Percentiles rank a stretch among this genome's conserved stretches.
These are phyloP conservation scores for Rostratula benghalensis DNA, from an alignment of 2,113 vertebrate species.

Conservation along the genomic window DNA sequence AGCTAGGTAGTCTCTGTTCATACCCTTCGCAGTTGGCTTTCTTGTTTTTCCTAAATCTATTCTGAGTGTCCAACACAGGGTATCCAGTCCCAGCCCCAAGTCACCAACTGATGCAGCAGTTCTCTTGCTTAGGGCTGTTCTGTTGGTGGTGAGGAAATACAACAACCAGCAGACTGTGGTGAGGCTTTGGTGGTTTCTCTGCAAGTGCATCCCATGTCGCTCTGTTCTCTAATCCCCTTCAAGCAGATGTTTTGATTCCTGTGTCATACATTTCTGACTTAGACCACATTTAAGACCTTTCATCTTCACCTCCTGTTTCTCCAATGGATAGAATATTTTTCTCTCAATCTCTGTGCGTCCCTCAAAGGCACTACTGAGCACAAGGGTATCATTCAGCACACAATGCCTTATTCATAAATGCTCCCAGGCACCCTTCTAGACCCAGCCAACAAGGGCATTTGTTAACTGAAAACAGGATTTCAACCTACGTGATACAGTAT, in stretches of 20 bases:
- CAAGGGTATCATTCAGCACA: not conserved
- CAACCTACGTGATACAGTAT: not conserved
- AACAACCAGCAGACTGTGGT: not conserved
- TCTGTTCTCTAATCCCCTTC: not conserved
- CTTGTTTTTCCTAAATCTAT: not conserved
- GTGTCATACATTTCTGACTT: not conserved
- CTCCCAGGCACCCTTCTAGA: not conserved
- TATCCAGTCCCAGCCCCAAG: not conserved
- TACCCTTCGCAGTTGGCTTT: not conserved
- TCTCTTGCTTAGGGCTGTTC: not conserved
- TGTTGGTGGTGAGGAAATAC: not conserved
- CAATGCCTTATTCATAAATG: not conserved
- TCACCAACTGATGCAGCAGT: rapidly evolving
- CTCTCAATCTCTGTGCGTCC: rapidly evolving
- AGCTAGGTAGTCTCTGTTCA: not conserved
- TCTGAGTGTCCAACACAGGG: not conserved
- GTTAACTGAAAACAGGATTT: not conserved
- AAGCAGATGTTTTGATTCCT: not conserved
- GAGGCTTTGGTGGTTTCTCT: not conserved
- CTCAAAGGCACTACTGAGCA: not conserved
- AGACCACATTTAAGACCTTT: not conserved
- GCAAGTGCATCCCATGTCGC: not conserved
- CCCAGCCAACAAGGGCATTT: not conserved
- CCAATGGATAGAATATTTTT: not conserved
- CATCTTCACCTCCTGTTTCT: not conserved